phyloP scores from a whole-genome alignment of 2,888 invertebrate species.

The Lysandra coridon region DNA sequence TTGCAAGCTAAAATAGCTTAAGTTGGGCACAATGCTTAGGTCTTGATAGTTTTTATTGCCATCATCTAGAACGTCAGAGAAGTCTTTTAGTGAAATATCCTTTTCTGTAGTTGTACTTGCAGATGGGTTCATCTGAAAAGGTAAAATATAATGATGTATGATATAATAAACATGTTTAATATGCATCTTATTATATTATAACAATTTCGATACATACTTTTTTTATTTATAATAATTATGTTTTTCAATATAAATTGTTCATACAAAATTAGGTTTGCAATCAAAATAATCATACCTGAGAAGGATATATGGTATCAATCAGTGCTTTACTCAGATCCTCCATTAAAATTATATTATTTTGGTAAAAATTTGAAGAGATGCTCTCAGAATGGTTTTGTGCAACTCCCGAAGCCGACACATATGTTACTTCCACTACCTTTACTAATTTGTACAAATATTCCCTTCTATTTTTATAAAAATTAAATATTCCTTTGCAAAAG shows the following conservation, averaged over 20 bases:
- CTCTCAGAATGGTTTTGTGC: conserved; percentile 62
- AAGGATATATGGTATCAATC: conserved; percentile 37
- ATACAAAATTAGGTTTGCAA: too few relatives aligned
- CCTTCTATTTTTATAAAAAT: conserved; percentile 50
- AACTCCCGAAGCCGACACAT: conserved; percentile 59
- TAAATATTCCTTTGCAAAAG: conserved; percentile 60
- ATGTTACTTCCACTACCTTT: conserved; percentile 56
- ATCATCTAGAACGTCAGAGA: not conserved
- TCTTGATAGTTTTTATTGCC: not conserved
- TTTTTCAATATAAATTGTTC: too few relatives aligned
- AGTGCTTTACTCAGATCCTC: conserved; percentile 46
- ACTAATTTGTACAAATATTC: conserved; percentile 52
- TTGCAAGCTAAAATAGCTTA: conserved; percentile 63
- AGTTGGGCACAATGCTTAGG: conserved; percentile 47
- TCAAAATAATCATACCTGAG: not conserved
- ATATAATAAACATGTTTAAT: too few relatives aligned
- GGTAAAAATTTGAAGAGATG: conserved; percentile 71
- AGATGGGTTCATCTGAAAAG: not conserved
- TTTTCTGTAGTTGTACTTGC: not conserved
- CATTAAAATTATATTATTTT: conserved; percentile 51
- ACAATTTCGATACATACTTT: too few relatives aligned
- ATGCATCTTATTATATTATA: too few relatives aligned
- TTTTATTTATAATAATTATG: too few relatives aligned
- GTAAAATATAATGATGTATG: not conserved
- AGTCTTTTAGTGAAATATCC: not conserved